phyloP scores from a whole-genome alignment of 2,797 vertebrate genomes.

The Prionace glauca region DNA sequence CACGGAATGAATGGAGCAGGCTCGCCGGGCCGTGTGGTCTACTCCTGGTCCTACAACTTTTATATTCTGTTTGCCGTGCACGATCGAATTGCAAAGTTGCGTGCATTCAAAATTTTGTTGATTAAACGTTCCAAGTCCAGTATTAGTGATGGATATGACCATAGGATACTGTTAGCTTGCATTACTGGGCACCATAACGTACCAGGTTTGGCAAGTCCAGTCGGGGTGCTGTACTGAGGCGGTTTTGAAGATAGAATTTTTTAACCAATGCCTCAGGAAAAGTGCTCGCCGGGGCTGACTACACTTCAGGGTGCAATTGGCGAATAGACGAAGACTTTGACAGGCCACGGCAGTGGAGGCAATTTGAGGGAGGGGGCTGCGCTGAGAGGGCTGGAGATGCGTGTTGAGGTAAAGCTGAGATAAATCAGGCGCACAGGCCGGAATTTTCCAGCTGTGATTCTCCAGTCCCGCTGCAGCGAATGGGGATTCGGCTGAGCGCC shows the following conservation, averaged over 20 bases:
- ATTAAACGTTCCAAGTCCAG: background rate
- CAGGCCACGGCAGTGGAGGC: background rate
- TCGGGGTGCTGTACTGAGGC: background rate
- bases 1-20: no score
- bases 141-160: background rate
- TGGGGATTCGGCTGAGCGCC: no score
- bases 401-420: background rate
- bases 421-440: background rate
- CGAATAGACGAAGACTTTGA: background rate
- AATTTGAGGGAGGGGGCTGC: background rate
- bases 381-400: background rate
- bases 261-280: background rate
- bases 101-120: background rate
- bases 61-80: no score
- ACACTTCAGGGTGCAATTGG: background rate
- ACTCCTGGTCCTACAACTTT: no score
- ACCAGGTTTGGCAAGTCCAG: background rate
- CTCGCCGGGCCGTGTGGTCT: no score
- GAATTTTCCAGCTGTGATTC: no score
- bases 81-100: background rate
- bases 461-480: no score
- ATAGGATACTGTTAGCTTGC: background rate
- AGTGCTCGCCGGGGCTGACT: background rate
- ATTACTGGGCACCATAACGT: background rate
- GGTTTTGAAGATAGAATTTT: background rate